phyloP scores from a whole-genome alignment of 64 coral and sea anemone species.

The Catalaphyllia jardinei region DNA sequence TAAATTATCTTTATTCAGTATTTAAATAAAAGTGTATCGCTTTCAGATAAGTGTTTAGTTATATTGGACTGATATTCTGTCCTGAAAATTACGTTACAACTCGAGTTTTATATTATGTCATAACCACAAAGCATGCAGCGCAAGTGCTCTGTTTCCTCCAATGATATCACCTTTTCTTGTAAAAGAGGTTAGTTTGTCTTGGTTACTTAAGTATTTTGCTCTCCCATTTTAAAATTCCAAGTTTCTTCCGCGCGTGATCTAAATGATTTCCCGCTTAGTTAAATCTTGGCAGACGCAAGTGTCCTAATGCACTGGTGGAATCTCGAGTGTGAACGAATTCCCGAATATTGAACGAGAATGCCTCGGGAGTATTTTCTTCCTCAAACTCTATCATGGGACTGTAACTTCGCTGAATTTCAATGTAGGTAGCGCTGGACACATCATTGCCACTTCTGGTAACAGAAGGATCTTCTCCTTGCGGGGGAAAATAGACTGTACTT shows the following conservation, averaged over 20 bases:
- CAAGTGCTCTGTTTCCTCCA: background rate
- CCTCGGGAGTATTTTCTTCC: background rate
- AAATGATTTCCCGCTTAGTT: background rate
- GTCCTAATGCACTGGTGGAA: background rate
- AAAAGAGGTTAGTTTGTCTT: too few species aligned
- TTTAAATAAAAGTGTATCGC: background rate
- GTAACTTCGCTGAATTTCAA: conserved; percentile 19
- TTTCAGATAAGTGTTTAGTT: background rate
- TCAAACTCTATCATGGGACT: conserved; percentile 1
- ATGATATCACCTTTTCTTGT: background rate
- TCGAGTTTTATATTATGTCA: too few species aligned
- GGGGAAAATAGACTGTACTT: background rate
- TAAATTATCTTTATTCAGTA: background rate
- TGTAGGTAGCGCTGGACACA: background rate
- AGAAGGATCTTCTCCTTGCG: background rate
- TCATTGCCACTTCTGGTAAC: too few species aligned
- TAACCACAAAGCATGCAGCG: background rate
- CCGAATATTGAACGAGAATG: background rate
- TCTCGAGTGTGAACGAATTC: conserved; percentile 2
- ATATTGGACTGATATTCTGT: background rate
- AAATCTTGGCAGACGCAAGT: background rate
- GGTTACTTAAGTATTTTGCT: too few species aligned
- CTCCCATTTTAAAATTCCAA: too few species aligned
- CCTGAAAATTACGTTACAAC: background rate
- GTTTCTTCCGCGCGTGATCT: background rate